Conservation (phyloP, 2,113 vertebrate species). For the Gymnarchus niloticus region DNA sequence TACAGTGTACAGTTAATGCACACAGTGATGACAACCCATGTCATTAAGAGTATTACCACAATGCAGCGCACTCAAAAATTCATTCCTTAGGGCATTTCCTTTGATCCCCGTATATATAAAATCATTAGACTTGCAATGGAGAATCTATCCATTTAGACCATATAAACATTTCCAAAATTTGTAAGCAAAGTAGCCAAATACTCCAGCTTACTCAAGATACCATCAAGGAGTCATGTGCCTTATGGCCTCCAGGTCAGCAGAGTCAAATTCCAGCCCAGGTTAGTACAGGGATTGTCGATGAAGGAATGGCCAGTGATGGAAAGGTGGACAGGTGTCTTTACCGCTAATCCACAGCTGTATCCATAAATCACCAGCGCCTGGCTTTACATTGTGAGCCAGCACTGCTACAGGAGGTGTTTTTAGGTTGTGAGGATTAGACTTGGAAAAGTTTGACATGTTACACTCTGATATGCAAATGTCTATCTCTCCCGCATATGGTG, state of each 20-base stretch:
- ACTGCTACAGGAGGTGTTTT: constrained; percentile 20
- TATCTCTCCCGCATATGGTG: not conserved
- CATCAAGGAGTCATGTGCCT: constrained; percentile 27
- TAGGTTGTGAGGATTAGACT: constrained; percentile 30
- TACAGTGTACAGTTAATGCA: not conserved
- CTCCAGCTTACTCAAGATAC: not conserved
- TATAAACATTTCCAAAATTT: not conserved
- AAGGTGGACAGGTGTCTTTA: constrained; percentile 54
- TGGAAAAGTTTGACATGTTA: constrained; percentile 31
- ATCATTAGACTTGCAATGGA: not conserved
- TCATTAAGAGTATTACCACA: not conserved
- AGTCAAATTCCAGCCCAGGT: constrained; percentile 54
- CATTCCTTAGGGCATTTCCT: not conserved
- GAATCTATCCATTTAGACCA: not conserved
- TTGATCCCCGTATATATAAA: not conserved
- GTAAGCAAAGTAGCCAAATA: not conserved
- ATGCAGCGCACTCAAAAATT: not conserved
- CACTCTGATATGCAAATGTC: constrained; percentile 39
- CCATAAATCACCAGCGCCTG: constrained; percentile 50
- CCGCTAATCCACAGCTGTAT: constrained; percentile 47
- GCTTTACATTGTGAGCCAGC: constrained; percentile 24
- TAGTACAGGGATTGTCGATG: constrained; percentile 45
- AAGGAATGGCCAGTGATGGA: constrained; percentile 48
- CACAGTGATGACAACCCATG: not conserved
- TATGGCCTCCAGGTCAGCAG: constrained; percentile 33